Conservation (phyloP, 2,888 invertebrate species). For the Neria commutata region DNA sequence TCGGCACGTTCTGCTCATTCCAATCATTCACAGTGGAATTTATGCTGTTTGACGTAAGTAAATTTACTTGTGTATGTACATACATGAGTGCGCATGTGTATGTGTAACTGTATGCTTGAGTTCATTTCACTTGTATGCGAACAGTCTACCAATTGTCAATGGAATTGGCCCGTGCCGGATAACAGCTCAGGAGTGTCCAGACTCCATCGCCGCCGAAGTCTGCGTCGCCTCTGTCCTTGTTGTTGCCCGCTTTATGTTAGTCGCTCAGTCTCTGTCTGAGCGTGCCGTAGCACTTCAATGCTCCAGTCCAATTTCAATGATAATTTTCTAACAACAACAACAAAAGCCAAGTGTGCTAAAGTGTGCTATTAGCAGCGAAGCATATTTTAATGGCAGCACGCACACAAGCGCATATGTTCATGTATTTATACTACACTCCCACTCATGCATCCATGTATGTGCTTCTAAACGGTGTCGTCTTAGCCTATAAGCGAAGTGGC, state of each 20-base stretch:
- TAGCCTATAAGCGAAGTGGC: no score
- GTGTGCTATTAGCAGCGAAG: background rate
- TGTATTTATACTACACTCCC: no score
- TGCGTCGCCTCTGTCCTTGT: no score
- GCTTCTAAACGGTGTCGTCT: no score
- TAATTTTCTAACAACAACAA: background rate
- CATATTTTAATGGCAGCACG: background rate
- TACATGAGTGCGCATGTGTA: background rate
- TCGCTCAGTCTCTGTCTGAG: no score
- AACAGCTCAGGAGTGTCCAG: background rate
- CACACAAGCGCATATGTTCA: background rate
- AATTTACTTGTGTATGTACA: background rate
- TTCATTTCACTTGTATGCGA: background rate
- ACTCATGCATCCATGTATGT: no score
- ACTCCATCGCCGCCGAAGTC: background rate
- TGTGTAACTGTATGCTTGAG: background rate
- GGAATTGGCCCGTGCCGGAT: background rate
- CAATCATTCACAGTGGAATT: background rate
- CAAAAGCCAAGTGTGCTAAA: background rate
- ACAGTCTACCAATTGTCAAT: background rate
- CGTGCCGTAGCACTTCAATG: background rate
- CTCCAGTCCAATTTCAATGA: background rate
- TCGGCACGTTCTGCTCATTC: background rate
- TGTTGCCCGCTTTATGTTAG: no score
- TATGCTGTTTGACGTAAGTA: background rate